Evolutionary conservation across 2,797 vertebrate genomes (phyloP).

Genomic region (Intellagama lesueurii): DNA sequence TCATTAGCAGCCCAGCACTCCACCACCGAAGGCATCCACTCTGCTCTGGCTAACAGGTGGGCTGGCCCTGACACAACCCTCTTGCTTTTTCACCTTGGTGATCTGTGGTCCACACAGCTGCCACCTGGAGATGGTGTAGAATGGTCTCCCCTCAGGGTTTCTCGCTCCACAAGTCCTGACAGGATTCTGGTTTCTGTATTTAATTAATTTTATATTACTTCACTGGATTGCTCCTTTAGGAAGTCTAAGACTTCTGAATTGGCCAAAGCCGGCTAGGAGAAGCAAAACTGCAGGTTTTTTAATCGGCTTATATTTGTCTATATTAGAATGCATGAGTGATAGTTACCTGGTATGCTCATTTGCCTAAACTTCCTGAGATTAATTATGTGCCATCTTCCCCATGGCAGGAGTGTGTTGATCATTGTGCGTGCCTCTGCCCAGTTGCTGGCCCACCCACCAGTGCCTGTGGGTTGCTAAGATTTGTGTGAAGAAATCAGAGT

Average conservation of each 20-base stretch:
- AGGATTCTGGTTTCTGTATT: too few relatives aligned
- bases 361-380: neutral
- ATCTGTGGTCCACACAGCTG: too few relatives aligned
- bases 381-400: neutral
- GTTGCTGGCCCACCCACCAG: neutral
- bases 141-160: too few relatives aligned
- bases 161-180: too few relatives aligned
- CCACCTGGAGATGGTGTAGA: too few relatives aligned
- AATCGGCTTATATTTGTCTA: neutral
- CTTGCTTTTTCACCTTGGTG: too few relatives aligned
- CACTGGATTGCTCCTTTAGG: too few relatives aligned
- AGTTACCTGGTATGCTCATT: neutral
- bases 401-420: neutral
- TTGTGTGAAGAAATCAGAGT: neutral
- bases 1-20: too few relatives aligned
- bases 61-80: too few relatives aligned
- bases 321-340: neutral
- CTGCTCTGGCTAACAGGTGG: too few relatives aligned
- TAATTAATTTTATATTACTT: too few relatives aligned
- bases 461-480: neutral
- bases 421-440: neutral
- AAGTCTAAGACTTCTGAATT: neutral
- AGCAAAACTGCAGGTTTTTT: neutral
- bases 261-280: neutral
- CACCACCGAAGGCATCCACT: too few relatives aligned